Evolutionary conservation across 1,140 invertebrate species (phyloP).

Genomic region (Lucilia sericata): DNA sequence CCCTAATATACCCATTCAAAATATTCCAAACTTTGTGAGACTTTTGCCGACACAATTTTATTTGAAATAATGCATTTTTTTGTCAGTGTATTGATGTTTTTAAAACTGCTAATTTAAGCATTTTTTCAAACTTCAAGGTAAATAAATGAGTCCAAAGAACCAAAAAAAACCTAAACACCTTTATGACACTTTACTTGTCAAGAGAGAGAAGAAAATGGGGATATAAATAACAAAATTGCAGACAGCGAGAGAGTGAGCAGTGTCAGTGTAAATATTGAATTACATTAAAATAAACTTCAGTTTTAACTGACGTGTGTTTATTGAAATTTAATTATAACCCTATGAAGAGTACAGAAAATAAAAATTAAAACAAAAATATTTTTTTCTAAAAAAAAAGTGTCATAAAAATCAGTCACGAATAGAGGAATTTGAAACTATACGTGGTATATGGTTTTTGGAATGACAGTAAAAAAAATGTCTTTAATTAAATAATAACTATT

Average conservation of each 20-base stretch:
- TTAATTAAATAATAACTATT: no score
- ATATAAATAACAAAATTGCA: background rate
- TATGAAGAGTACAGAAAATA: background rate
- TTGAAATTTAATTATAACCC: slow-evolving; percentile 12
- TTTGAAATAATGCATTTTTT: background rate
- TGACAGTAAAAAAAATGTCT: no score
- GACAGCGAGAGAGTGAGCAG: background rate
- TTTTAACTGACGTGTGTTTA: background rate
- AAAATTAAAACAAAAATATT: background rate
- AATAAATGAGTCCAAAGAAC: background rate
- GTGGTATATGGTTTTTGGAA: no score
- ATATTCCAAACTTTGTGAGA: no score
- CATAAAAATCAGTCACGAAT: background rate
- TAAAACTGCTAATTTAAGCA: background rate
- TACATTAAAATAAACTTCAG: background rate
- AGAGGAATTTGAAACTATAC: no score
- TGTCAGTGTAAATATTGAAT: background rate
- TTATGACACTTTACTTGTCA: background rate
- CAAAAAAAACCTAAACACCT: background rate
- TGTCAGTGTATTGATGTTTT: background rate
- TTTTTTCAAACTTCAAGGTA: background rate
- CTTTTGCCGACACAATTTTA: no score
- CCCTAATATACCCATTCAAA: no score
- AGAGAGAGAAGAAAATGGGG: background rate
- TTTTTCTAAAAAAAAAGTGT: background rate